Conservation (phyloP, 2,797 vertebrate genomes). For the Huso huso region DNA sequence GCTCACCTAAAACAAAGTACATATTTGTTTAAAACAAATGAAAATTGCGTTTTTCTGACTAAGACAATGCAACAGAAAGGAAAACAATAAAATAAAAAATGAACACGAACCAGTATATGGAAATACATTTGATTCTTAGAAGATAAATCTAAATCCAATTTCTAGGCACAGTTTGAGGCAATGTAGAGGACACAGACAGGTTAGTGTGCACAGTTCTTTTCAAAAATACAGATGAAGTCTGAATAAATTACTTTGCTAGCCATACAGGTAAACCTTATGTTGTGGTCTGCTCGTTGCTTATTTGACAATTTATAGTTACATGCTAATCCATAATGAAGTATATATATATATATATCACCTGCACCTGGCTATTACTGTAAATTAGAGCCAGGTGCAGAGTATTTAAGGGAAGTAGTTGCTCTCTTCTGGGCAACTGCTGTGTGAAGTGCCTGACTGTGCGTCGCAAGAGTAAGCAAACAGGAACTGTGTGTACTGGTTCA, state of each 20-base stretch:
- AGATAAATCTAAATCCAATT: slow-evolving; percentile 48
- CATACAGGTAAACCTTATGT: slow-evolving; percentile 64
- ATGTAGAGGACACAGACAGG: slow-evolving; percentile 72
- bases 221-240: slow-evolving; percentile 65
- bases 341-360: slow-evolving; percentile 58
- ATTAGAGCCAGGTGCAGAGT: too few species aligned
- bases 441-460: too few species aligned
- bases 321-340: slow-evolving; percentile 65
- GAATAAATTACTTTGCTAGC: slow-evolving; percentile 72
- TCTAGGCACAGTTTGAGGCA: slow-evolving; percentile 75
- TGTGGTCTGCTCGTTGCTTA: slow-evolving; percentile 62
- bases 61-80: background rate
- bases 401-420: too few species aligned
- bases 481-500: too few species aligned
- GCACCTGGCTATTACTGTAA: too few species aligned
- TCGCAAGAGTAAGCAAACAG: too few species aligned
- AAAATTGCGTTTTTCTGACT: background rate
- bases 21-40: slow-evolving; percentile 22
- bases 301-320: slow-evolving; percentile 69
- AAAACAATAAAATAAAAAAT: slow-evolving; percentile 41
- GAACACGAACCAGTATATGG: slow-evolving; percentile 49
- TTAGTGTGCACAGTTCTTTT: slow-evolving; percentile 67
- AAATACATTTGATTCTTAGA: slow-evolving; percentile 47
- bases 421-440: too few species aligned
- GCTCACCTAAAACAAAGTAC: slow-evolving; percentile 24